Evolutionary conservation across 2,888 invertebrate species (phyloP), one percentile per base, ranked within the genome.

Genomic region (Drosophila emarginata): DNA sequence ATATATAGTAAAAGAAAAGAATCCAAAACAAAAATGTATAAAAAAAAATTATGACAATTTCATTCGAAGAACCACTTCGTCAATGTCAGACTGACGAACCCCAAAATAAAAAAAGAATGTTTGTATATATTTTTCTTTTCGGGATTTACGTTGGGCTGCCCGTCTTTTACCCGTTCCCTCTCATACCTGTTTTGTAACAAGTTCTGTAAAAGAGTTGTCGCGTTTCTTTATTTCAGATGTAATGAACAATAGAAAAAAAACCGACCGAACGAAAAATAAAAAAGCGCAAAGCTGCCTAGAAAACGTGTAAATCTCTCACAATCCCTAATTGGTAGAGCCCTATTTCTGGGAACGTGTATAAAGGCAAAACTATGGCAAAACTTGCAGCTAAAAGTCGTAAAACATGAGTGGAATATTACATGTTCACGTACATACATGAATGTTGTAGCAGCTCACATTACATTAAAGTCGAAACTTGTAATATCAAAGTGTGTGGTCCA

Each of bases 21-120:
- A 32, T 4, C n/a, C n/a, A n/a, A n/a, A 32, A 32, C 9, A 9
- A 9, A 11, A 32, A 32, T n/a, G n/a, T n/a, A n/a, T n/a, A 32
- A 32, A 83, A 88, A 79, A 89, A 86, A 89, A 88, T 87, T 90
- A 89, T 89, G 89, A 90, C 90, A 89, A 90, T 87, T 89, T 89
- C 90, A 90, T 89, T 89, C 87, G 90, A 90, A 89, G 89, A 87
- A 78, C 81, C 79, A 90, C 90, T 89, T 81, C 75, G 89, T 89
- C 89, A 90, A 89, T 90, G 89, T 89, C 89, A 89, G 76, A 75
- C 84, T 80, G 78, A 83, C 74, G 84, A 73, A 68, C 64, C 75
- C 83, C 77, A 79, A 72, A 50, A 45, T 70, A 40, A 32, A 53
- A 14, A 50, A 28, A 26, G 59, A 58, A 37, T 59, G 15, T 51